Percentiles rank a stretch among this genome's conserved stretches.
These are phyloP conservation scores for Ophion costatus DNA, from an alignment of 2,888 invertebrate genomes.

Conservation along the genomic window DNA sequence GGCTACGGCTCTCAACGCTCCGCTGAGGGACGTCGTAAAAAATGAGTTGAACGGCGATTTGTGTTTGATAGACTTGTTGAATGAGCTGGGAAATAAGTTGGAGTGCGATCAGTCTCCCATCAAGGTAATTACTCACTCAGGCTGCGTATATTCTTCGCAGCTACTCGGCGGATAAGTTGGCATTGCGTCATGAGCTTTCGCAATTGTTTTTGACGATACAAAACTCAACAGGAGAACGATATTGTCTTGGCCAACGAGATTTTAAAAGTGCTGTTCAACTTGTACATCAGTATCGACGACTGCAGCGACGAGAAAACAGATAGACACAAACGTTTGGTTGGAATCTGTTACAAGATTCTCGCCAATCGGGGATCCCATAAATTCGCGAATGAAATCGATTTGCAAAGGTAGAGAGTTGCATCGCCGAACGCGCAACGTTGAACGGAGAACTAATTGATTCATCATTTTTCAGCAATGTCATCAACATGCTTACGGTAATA, in stretches of 20 bases:
- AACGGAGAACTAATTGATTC: background rate
- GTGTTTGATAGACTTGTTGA: conserved; percentile 88
- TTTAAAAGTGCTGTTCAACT: conserved; percentile 91
- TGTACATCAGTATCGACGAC: conserved; percentile 86
- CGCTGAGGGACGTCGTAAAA: conserved; percentile 88
- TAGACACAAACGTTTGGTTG: conserved; percentile 89
- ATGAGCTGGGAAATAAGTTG: conserved; percentile 84
- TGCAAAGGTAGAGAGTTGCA: conserved; percentile 85
- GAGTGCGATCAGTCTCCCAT: conserved; percentile 6
- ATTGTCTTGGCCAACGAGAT: conserved; percentile 89
- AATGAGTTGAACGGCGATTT: conserved; percentile 89
- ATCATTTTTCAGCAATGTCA: conserved; percentile 87
- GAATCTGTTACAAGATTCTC: conserved; percentile 89
- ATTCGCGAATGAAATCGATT: conserved; percentile 86
- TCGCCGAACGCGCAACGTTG: background rate
- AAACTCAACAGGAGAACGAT: conserved; percentile 85
- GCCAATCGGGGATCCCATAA: conserved; percentile 85
- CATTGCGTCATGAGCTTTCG: background rate
- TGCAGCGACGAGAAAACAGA: conserved; percentile 88
- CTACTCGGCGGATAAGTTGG: background rate
- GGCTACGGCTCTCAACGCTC: conserved; percentile 92
- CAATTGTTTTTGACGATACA: background rate
- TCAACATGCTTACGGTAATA: conserved; percentile 92
- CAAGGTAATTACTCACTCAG: conserved; percentile 33
- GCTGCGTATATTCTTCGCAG: background rate